Evolutionary conservation across 2,113 vertebrate species (phyloP), one percentile per base, ranked within the genome.

Genomic region (Opisthocomus hoazin): DNA sequence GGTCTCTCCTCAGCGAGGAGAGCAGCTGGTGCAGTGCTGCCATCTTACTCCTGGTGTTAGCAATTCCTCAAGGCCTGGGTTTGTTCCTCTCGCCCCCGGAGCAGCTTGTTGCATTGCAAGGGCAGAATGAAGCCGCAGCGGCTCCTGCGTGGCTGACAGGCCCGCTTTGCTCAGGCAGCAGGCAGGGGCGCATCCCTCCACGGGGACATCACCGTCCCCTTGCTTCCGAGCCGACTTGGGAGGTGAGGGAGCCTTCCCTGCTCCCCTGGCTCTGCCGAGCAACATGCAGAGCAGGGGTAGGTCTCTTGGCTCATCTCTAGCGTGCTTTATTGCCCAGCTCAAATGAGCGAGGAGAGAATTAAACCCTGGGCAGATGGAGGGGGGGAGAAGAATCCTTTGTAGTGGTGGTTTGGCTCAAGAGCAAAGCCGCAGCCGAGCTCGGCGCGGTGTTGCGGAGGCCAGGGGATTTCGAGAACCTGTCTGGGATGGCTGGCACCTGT

Each of bases 401-500:
- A 94, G 97, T 94, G 74, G 54, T 87, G 91, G 60, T 71, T 95
- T 96, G 88, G 94, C 90, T 96, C 39, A 0, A 84, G 94, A 97
- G 97, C 92, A 97, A 97, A 97, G 96, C 36, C 0, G 2, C 19
- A 29, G 95, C 83, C 41, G 16, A 74, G 83, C 89, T 86, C 5
- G 3, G 79, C 26, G 6, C 6, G 5, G 83, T 84, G 84, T 87
- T 10, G 3, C 23, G 2, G 89, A 87, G 90, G 89, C 94, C 13
- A 0, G 56, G 94, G 96, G 93, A 96, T 96, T 97, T 97, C 22
- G 43, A 76, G 96, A 86, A 95, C 96, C 96, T 96, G 94, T 96
- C 96, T 90, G 96, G 76, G 46, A 23, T 19, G 91, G 41, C 63
- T 21, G 78, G 87, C 96, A 97, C 95, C 96, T 97, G 96, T 95